Base-by-base conservation (phyloP, 2,888 invertebrate species). In the Azorinus chamasolen region DNA sequence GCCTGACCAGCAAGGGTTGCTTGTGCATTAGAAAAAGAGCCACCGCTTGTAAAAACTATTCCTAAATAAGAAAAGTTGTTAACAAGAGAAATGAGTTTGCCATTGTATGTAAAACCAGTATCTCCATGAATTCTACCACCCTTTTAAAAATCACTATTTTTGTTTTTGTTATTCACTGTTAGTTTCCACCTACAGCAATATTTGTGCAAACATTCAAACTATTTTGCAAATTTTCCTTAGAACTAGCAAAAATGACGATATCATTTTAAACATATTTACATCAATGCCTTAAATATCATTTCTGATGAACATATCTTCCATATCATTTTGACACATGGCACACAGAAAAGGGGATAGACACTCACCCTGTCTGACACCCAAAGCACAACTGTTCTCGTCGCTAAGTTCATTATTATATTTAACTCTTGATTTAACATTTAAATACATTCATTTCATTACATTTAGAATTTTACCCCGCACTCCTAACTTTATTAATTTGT, bases 341-440 rank as follows among this genome's bases (percentile, higher is more conserved):
- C 48, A 61, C 2, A 61, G 32, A 50, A 61, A 61, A 32, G 48
- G 61, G 14, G 61, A 61, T 22, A 61, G 39, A 32, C 61, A 48
- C n/a, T 61, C 50, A 2, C 61, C 61, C 37, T 61, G 61, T n/a
- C 61, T n/a, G 1, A 61, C 61, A 6, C 61, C 50, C 3, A 61
- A 27, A 18, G 2, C n/a, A 61, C 61, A 61, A 8, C 22, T 20
- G 18, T 50, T 6, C 4, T 10, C 10, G 32, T 32, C 32, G 10
- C 32, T 32, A 6, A 32, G 10, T 32, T 32, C 5, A 10, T 10
- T 32, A 4, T 6, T 32, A 32, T 32, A 32, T 32, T 32, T 32
- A 4, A 32, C 32, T 32, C 32, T 32, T 32, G 32, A 32, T 32
- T 32, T 32, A 10, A 32, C 32, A 32, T 32, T 32, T 4, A 6